These are phyloP conservation scores for Cottoperca gobio DNA, from an alignment of 2,797 vertebrate genomes.

Conservation along the genomic window DNA sequence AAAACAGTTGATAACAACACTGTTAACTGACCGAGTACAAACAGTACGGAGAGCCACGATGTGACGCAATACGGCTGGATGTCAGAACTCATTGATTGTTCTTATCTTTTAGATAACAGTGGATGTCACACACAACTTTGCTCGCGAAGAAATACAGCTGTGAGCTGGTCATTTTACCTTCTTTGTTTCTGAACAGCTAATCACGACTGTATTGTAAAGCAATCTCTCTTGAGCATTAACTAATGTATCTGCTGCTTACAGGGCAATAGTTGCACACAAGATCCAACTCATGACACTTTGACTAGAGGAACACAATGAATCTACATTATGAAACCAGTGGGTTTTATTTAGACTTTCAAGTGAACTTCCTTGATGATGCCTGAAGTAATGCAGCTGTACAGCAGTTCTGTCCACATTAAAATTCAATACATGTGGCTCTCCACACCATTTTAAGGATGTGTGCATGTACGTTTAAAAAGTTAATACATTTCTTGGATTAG, in stretches of 20 bases:
- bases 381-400: not conserved
- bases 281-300: not conserved
- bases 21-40: constrained; percentile 10
- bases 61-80: not conserved
- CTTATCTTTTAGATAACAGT: constrained; percentile 32
- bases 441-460: not conserved
- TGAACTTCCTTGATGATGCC: not conserved
- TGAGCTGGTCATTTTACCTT: not conserved
- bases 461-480: not conserved
- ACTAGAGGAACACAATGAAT: not conserved
- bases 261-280: not conserved
- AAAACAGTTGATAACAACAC: not conserved
- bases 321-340: not conserved
- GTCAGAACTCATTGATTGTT: not conserved
- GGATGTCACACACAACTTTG: not conserved
- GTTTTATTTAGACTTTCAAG: not conserved
- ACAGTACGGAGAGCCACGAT: not conserved
- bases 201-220: not conserved
- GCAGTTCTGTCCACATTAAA: not conserved
- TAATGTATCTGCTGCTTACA: not conserved
- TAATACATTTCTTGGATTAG: not conserved
- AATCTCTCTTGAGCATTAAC: too few species aligned
- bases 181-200: not conserved
- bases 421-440: not conserved
- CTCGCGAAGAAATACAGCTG: too few species aligned